phyloP scores from a whole-genome alignment of 2,888 invertebrate species.

The Melikaiella ostensackeni region DNA sequence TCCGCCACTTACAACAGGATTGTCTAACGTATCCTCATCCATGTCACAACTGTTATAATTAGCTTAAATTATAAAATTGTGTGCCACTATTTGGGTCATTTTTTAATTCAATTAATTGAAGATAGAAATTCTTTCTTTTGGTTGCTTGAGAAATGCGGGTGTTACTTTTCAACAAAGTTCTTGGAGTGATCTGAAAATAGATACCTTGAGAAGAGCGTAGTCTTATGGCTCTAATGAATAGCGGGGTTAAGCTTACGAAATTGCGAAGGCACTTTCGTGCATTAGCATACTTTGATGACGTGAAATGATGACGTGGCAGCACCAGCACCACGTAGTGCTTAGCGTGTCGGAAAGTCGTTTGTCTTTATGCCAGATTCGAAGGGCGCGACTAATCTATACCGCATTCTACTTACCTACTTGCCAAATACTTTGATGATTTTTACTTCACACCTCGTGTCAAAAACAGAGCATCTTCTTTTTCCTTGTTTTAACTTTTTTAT shows the following conservation, averaged over 20 bases:
- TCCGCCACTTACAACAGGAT: too few relatives aligned
- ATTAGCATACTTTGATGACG: conserved; percentile 48
- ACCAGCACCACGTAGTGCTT: conserved; percentile 45
- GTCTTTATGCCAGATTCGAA: conserved; percentile 54
- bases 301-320: conserved; percentile 49
- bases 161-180: neutral
- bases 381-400: conserved; percentile 57
- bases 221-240: conserved; percentile 5
- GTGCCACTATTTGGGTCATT: neutral
- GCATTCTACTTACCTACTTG: conserved; percentile 52
- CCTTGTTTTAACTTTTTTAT: conserved; percentile 40
- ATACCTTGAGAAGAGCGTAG: neutral
- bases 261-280: conserved; percentile 44
- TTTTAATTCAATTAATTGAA: neutral
- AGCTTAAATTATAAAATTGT: neutral
- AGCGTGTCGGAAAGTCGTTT: conserved; percentile 52
- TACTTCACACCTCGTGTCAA: neutral
- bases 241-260: conserved; percentile 36
- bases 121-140: neutral
- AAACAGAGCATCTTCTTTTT: conserved; percentile 41
- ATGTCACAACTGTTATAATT: too few relatives aligned
- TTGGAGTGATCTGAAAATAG: neutral
- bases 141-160: neutral
- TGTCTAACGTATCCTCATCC: too few relatives aligned
- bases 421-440: conserved; percentile 44